phyloP scores from a whole-genome alignment of 1,140 invertebrate species.

The Bombus consobrinus region DNA sequence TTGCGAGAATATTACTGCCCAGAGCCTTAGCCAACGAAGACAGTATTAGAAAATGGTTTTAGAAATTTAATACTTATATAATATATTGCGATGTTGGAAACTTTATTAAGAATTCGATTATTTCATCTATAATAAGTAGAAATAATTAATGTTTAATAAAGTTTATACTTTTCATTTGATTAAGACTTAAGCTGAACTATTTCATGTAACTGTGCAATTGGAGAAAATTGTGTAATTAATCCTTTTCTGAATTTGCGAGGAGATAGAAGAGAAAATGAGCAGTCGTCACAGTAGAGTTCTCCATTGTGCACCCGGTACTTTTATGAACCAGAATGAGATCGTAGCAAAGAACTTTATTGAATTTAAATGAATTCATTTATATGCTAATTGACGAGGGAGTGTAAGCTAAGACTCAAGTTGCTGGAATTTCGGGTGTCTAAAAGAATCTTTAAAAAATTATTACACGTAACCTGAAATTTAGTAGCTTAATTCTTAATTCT shows the following conservation, averaged over 20 bases:
- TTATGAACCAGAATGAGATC: constrained; percentile 5
- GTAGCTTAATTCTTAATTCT: not conserved
- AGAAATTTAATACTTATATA: too few relatives aligned
- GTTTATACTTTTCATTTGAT: not conserved
- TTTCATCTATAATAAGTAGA: not conserved
- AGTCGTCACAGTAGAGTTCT: constrained; percentile 32
- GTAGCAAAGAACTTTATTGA: constrained; percentile 19
- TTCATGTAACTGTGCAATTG: not conserved
- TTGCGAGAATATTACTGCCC: too few relatives aligned
- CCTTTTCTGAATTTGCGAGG: too few relatives aligned
- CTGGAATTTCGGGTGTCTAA: not conserved
- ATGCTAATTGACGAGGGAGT: constrained; percentile 25
- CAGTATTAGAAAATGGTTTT: too few relatives aligned
- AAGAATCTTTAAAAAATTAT: not conserved
- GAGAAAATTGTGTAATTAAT: constrained; percentile 1
- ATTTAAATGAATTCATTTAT: constrained; percentile 43
- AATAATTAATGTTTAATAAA: not conserved
- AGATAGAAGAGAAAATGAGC: not conserved
- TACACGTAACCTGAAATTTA: not conserved
- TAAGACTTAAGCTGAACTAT: not conserved
- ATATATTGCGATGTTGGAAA: too few relatives aligned
- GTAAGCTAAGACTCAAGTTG: not conserved
- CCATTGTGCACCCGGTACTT: constrained; percentile 6
- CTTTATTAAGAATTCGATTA: not conserved
- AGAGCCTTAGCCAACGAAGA: too few relatives aligned